Base-by-base conservation (phyloP, 2,888 invertebrate genomes). In the Neuroscelio doddi region DNA sequence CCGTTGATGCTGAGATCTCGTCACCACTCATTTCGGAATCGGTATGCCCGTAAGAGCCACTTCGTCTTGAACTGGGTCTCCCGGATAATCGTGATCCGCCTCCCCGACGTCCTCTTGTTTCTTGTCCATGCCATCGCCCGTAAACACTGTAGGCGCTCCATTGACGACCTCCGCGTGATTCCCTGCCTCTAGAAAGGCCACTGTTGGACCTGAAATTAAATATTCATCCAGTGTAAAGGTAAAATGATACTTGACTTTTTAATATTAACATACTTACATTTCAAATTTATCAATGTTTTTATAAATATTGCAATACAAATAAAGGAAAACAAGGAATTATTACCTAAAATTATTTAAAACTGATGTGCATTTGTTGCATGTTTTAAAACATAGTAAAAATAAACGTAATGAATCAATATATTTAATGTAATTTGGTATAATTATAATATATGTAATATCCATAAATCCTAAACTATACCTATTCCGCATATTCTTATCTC, bases 1-100 rank as follows among this genome's bases (percentile, higher is more conserved):
- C 83, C 75, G 88, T 81, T 73, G 89, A 71, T 75, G 87, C 87
- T 16, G 87, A 89, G 16, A 89, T 86, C 68, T 92, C 92, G 64
- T 93, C 93, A 1, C 90, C 90, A 15, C 93, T 92, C 29, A 90
- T 90, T 74, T 93, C 93, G 0, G 92, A 92, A 78, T 93, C 93
- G 9, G 92, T 91, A 44, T 87, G 87, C 34, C 86, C 86, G 74
- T 86, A 87, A 17, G 87, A 87, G 10, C 86, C 85, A 42, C 86
- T 85, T 64, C 84, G 84, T 0, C 74, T 78, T 1, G 85, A 81
- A 2, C 80, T 78, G n/a, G 82, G 76, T 49, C 85, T 77, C 1
- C 80, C 79, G 71, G 85, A 57, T 68, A 86, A 63, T 68, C 83
- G 72, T 65, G 85, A 71, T 69, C 78, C 73, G 8, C 80, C 77